phyloP scores from a whole-genome alignment of 1,140 invertebrate genomes.

The Drosophila busckii region DNA sequence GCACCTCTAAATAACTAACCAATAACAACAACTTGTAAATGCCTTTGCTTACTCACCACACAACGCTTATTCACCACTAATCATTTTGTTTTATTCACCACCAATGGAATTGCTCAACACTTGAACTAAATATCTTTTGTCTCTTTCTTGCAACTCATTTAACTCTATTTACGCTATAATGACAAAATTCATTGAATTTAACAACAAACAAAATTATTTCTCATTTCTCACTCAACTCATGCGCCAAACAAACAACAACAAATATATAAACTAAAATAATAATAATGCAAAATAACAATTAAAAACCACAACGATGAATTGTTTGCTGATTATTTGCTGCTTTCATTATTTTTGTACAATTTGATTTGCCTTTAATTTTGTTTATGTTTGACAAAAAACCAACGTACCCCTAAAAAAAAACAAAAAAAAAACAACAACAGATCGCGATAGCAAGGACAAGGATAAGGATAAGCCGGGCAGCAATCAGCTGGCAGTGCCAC shows the following conservation, averaged over 20 bases:
- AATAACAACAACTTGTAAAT: too few species aligned
- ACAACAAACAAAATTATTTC: conserved; percentile 54
- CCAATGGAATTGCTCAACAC: too few species aligned
- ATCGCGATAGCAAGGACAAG: conserved; percentile 88
- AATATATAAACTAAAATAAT: too few species aligned
- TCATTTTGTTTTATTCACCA: too few species aligned
- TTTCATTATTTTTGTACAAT: conserved; percentile 5
- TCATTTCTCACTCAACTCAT: conserved; percentile 62
- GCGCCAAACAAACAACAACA: conserved; percentile 23
- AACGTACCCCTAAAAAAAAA: conserved; percentile 7
- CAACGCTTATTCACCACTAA: too few species aligned
- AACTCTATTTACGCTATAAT: conserved; percentile 14
- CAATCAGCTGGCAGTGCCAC: conserved; percentile 87
- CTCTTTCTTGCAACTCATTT: conserved; percentile 1
- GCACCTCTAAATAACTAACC: conserved; percentile 1
- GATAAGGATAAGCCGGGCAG: conserved; percentile 88
- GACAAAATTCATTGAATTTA: conserved; percentile 33
- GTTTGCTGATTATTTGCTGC: too few species aligned
- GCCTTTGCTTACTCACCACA: too few species aligned
- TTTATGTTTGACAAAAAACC: conserved; percentile 4
- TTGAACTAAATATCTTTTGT: background rate
- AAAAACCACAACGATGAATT: too few species aligned
- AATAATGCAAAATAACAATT: too few species aligned
- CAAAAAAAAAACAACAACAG: conserved; percentile 72
- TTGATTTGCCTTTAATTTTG: conserved; percentile 8